A percentile compares a stretch with the other conserved stretches of the same genome.
phyloP scores from a whole-genome alignment of 2,888 invertebrate genomes.

The Pristionchus mayeri region DNA sequence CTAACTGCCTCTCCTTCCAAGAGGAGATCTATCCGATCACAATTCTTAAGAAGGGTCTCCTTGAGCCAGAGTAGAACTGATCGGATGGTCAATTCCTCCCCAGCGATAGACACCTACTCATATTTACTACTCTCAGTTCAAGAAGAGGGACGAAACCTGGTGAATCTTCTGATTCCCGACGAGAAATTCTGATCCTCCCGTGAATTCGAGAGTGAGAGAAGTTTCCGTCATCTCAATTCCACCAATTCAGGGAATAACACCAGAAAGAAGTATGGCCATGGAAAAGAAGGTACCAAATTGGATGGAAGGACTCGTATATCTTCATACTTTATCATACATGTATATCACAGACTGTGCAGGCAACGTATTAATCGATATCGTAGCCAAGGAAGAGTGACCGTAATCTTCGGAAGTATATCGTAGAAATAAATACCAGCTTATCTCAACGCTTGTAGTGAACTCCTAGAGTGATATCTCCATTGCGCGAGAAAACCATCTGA shows the following conservation, averaged over 20 bases:
- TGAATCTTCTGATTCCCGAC: constrained; percentile 62
- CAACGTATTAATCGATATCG: constrained; percentile 10
- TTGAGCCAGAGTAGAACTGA: constrained; percentile 57
- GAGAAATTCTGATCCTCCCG: constrained; percentile 66
- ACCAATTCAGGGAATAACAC: not conserved
- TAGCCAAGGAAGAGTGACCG: constrained; percentile 28
- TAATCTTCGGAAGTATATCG: constrained; percentile 5
- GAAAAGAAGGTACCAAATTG: not conserved
- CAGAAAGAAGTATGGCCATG: not conserved
- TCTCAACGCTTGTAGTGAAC: constrained; percentile 44
- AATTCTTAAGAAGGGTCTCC: constrained; percentile 57
- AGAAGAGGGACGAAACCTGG: constrained; percentile 49
- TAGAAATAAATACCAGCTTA: not conserved
- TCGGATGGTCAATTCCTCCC: constrained; percentile 49
- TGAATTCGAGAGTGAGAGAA: constrained; percentile 58
- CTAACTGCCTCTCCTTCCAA: constrained; percentile 75
- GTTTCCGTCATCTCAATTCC: constrained; percentile 11
- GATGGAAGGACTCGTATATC: not conserved
- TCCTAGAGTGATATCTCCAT: constrained; percentile 38
- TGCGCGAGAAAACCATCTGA: constrained; percentile 49
- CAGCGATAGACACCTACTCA: constrained; percentile 34
- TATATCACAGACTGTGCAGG: constrained; percentile 40
- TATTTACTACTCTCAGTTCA: not conserved
- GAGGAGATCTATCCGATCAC: constrained; percentile 57
- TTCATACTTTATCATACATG: constrained; percentile 48